These are phyloP conservation scores for Tragelaphus oryx DNA, from an alignment of 2,797 vertebrate species.

Conservation along the genomic window DNA sequence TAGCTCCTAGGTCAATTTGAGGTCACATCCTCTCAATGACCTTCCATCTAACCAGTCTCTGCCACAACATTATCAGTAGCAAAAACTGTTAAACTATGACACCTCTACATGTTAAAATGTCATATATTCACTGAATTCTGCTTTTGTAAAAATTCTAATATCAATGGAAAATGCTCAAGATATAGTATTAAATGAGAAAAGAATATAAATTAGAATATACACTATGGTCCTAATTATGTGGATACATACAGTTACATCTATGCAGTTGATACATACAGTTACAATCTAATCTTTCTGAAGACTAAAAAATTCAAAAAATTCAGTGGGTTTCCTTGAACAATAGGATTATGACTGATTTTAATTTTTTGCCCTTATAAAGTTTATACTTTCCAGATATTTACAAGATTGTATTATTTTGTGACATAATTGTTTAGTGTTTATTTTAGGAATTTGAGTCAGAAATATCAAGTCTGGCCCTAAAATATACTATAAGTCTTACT, in stretches of 20 bases:
- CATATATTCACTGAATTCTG: neutral
- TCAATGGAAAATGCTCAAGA: neutral
- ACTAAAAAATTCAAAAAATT: neutral
- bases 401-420: neutral
- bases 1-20: neutral
- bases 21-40: neutral
- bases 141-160: neutral
- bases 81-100: neutral
- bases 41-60: neutral
- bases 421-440: neutral
- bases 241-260: neutral
- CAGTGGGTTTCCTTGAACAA: neutral
- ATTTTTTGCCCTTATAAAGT: neutral
- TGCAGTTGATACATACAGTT: neutral
- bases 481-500: neutral
- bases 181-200: neutral
- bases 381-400: neutral
- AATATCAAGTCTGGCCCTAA: neutral
- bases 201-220: neutral
- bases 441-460: neutral
- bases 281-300: neutral
- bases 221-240: neutral
- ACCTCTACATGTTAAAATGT: neutral
- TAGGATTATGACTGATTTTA: neutral
- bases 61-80: neutral